Conservation (phyloP, 1,140 invertebrate species). For the Ctenoplectra terminalis region DNA sequence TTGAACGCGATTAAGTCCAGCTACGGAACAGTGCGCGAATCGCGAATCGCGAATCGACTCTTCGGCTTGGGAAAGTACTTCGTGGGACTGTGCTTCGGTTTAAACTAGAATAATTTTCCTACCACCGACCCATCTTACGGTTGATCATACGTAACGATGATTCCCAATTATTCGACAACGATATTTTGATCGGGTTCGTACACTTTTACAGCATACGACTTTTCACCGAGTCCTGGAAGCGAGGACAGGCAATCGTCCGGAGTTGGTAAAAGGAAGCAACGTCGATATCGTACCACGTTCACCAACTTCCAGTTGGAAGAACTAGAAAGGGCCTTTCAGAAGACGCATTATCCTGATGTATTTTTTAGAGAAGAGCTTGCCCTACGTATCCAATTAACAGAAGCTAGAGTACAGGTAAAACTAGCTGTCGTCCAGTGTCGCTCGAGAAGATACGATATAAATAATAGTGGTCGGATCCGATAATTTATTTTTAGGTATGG, state of each 20-base stretch:
- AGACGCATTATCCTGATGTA: constrained; percentile 97
- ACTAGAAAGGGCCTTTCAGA: constrained; percentile 96
- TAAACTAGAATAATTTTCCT: too few relatives aligned
- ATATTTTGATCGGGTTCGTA: constrained; percentile 75
- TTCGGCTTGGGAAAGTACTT: neutral
- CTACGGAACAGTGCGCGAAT: too few relatives aligned
- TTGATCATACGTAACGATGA: neutral
- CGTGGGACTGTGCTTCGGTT: neutral
- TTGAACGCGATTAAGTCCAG: constrained; percentile 26
- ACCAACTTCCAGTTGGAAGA: constrained; percentile 97
- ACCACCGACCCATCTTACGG: neutral
- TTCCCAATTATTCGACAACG: neutral
- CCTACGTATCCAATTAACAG: constrained; percentile 94
- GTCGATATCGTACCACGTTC: constrained; percentile 91
- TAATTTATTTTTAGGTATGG: constrained; percentile 86
- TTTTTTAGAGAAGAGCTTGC: constrained; percentile 96
- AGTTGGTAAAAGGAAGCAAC: constrained; percentile 80
- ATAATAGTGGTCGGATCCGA: constrained; percentile 54
- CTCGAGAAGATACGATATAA: constrained; percentile 30
- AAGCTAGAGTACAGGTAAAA: constrained; percentile 94
- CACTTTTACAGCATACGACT: constrained; percentile 80
- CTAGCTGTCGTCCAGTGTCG: constrained; percentile 30
- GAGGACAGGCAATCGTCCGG: constrained; percentile 75
- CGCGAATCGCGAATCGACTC: neutral
- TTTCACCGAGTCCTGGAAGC: constrained; percentile 74